Base-by-base conservation (phyloP, 2,888 invertebrate species). In the Scelioninae gen. 1 region DNA sequence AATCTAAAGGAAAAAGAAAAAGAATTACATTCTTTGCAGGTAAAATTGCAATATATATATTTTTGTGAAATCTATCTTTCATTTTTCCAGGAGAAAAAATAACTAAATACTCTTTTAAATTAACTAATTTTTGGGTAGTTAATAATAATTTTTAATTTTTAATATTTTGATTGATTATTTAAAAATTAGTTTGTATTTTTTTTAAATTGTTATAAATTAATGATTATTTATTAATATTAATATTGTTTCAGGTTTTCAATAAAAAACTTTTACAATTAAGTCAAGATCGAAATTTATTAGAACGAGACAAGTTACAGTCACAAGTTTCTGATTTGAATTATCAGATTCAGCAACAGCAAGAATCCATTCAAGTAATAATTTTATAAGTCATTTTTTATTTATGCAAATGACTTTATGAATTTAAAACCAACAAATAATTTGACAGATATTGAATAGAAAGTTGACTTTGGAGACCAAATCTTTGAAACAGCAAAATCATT, bases 381-480 rank as follows among this genome's bases (percentile, higher is more conserved):
- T 40, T 58, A 31, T 62, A 55, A 31, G 13, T 5, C 13, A 15
- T 15, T 16, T 32, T 55, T 13, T 13, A 5, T 55, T 31, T 13
- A 15, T 34, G 3, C 51, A 31, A n/a, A 34, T 34, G 7, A 34
- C 7, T 13, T 29, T 32, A 34, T 45, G 34, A 51, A 74, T 55
- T 74, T 53, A 9, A 55, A 53, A 60, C 40, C 4, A 56, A 53
- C 53, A 60, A 72, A 76, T 69, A 13, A 92, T 95, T 55, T 92
- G 93, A 4, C 93, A 95, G 40, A 93, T 94, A 84, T 93, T 97
- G 82, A 95, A 96, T 75, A 94, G 96, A 51, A 95, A 95, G 87
- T 92, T 96, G 11, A 93, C 95, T 76, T 92, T 97, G 40, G 96
- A 97, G 90, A 94, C 94, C 2, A 97, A 97, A 93, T 96, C 95